Evolutionary conservation across 2,797 vertebrate species (phyloP).

Genomic region (Lateolabrax maculatus): DNA sequence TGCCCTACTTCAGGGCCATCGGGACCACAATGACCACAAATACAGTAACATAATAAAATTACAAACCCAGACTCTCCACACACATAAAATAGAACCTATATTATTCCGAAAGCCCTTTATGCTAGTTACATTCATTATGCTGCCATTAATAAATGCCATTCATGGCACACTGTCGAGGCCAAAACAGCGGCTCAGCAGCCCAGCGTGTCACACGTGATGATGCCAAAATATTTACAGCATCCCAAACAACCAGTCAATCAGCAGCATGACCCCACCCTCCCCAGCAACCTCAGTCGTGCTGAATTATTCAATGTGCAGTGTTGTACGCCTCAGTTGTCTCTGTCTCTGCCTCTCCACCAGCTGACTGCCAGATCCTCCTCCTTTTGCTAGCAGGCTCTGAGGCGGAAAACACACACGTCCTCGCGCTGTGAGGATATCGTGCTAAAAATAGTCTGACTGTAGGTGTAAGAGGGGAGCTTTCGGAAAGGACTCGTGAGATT

Average conservation of each 20-base stretch:
- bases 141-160: not conserved
- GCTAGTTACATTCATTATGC: not conserved
- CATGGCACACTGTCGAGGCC: slow-evolving; percentile 6
- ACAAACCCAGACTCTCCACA: not conserved
- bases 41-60: not conserved
- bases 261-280: slow-evolving; percentile 47
- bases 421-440: slow-evolving; percentile 38
- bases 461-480: slow-evolving; percentile 39
- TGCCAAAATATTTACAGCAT: slow-evolving; percentile 34
- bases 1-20: no score
- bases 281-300: slow-evolving; percentile 41
- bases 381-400: slow-evolving; percentile 34
- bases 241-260: slow-evolving; percentile 50
- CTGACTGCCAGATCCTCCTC: slow-evolving; percentile 56
- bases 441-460: slow-evolving; percentile 68
- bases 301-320: slow-evolving; percentile 80
- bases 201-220: not conserved
- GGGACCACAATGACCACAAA: not conserved
- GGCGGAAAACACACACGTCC: slow-evolving; percentile 47
- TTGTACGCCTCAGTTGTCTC: slow-evolving; percentile 57
- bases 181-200: slow-evolving; percentile 4
- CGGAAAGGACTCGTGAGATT: slow-evolving; percentile 27
- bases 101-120: not conserved
- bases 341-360: slow-evolving; percentile 58
- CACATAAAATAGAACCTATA: not conserved